Conservation (phyloP, 1,140 invertebrate genomes). For the Asobara japonica region DNA sequence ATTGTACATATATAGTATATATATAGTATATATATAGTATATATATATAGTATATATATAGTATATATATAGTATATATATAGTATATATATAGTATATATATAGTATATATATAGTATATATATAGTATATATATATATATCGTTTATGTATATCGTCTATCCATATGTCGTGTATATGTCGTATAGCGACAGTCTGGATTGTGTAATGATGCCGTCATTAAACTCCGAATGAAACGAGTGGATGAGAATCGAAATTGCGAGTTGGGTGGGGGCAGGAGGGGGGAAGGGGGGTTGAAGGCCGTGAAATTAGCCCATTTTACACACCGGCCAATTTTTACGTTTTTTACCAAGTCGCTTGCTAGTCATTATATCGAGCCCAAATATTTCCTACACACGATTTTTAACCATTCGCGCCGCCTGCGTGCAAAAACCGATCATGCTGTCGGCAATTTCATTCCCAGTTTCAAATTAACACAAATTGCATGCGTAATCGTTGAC, state of each 20-base stretch:
- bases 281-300: not conserved
- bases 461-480: constrained; percentile 24
- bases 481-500: constrained; percentile 19
- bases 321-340: not conserved
- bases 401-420: not conserved
- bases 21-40: too few species aligned
- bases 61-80: too few species aligned
- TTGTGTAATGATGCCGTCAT: not conserved
- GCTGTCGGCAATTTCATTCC: not conserved
- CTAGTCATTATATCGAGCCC: not conserved
- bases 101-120: too few species aligned
- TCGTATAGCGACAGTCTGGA: not conserved
- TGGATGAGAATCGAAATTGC: not conserved
- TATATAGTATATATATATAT: too few species aligned
- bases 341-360: not conserved
- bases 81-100: too few species aligned
- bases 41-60: too few species aligned
- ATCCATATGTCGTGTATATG: too few species aligned
- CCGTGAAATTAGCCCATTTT: constrained; percentile 2
- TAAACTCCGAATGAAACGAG: not conserved
- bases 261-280: too few species aligned
- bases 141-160: too few species aligned
- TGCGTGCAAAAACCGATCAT: not conserved
- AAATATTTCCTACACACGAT: constrained; percentile 11
- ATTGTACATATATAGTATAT: too few species aligned